Percentiles rank a stretch among this genome's conserved stretches.
Evolutionary conservation across 1,140 invertebrate species (phyloP).

Genomic region (Dufourea novaeangliae): DNA sequence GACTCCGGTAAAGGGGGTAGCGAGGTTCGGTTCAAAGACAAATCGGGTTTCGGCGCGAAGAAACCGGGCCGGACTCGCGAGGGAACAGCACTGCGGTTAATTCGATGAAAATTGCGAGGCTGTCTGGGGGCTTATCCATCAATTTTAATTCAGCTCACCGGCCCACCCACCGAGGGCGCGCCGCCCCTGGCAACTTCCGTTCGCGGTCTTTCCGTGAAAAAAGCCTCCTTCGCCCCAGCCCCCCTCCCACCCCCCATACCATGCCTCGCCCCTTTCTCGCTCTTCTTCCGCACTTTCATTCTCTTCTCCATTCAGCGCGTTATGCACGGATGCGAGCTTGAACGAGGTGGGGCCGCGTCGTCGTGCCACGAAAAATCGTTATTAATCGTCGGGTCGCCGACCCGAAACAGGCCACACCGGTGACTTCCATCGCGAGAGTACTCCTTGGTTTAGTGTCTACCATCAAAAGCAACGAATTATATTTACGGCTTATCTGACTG

Average conservation of each 20-base stretch:
- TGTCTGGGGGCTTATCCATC: slow-evolving; percentile 60
- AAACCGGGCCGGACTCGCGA: slow-evolving; percentile 31
- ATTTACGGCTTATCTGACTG: slow-evolving; percentile 62
- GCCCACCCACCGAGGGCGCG: slow-evolving; percentile 59
- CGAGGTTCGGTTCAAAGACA: slow-evolving; percentile 25
- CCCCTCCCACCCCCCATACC: neutral
- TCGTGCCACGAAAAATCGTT: slow-evolving; percentile 65
- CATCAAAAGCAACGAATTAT: slow-evolving; percentile 58
- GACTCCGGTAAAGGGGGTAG: neutral
- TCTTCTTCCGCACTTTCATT: slow-evolving; percentile 37
- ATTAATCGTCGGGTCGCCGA: slow-evolving; percentile 65
- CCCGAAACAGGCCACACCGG: slow-evolving; percentile 45
- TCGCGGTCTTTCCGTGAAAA: slow-evolving; percentile 57
- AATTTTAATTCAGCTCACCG: slow-evolving; percentile 62
- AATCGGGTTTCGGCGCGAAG: slow-evolving; percentile 19
- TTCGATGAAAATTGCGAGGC: slow-evolving; percentile 62
- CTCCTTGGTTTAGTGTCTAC: neutral
- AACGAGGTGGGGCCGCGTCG: slow-evolving; percentile 24
- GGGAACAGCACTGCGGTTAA: slow-evolving; percentile 48
- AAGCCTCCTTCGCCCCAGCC: slow-evolving; percentile 11
- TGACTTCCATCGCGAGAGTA: slow-evolving; percentile 16
- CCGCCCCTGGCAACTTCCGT: slow-evolving; percentile 62
- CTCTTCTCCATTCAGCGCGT: slow-evolving; percentile 35
- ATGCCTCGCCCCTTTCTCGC: slow-evolving; percentile 13
- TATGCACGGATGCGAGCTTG: slow-evolving; percentile 45